These are phyloP conservation scores for Enchytraeus crypticus DNA, from an alignment of 2,888 invertebrate species.

Conservation along the genomic window DNA sequence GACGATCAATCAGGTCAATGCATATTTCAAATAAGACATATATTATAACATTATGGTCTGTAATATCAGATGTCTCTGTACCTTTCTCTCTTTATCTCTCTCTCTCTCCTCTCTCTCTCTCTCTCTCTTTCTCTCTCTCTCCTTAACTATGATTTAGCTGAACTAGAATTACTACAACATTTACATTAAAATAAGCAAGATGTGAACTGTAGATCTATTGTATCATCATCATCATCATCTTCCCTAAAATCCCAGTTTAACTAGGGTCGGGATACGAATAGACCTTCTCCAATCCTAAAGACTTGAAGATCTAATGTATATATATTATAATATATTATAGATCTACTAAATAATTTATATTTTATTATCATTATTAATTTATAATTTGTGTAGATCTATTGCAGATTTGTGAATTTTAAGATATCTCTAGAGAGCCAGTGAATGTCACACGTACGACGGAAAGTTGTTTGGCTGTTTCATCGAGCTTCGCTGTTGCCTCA, in stretches of 20 bases:
- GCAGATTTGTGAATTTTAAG: not conserved
- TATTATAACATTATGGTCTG: too few relatives aligned
- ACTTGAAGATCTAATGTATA: too few relatives aligned
- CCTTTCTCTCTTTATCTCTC: too few relatives aligned
- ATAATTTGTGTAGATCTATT: not conserved
- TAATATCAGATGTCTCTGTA: too few relatives aligned
- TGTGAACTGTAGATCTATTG: not conserved
- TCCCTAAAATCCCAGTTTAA: too few relatives aligned
- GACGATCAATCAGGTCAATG: too few relatives aligned
- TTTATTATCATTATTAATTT: too few relatives aligned
- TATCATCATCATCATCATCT: too few relatives aligned
- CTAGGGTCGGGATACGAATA: too few relatives aligned
- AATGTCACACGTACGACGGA: not conserved
- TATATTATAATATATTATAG: not conserved
- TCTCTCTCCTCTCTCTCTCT: not conserved
- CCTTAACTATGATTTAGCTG: not conserved
- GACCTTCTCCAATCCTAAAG: too few relatives aligned
- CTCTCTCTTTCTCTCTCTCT: not conserved
- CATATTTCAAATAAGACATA: too few relatives aligned
- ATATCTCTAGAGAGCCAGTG: not conserved
- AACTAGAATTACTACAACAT: not conserved
- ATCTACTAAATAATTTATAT: not conserved
- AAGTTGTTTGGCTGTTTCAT: slow-evolving; percentile 6
- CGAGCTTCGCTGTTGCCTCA: slow-evolving; percentile 11
- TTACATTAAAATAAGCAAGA: not conserved